These are phyloP conservation scores for Hippocampus guttulatus DNA, from an alignment of 2,113 vertebrate genomes.

Conservation along the genomic window DNA sequence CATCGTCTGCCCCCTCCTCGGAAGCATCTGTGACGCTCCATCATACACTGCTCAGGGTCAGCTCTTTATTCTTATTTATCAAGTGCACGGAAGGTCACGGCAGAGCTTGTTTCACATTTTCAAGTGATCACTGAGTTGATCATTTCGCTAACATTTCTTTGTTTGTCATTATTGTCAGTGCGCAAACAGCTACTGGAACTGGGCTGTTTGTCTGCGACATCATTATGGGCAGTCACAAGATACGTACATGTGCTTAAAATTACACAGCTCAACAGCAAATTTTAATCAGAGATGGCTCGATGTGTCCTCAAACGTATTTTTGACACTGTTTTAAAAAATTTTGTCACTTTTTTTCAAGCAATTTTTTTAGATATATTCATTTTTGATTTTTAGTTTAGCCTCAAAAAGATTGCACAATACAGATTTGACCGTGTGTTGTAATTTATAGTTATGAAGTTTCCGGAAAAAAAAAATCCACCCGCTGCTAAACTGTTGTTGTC, in stretches of 20 bases:
- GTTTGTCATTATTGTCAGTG: background rate
- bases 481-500: too few species aligned
- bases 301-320: too few species aligned
- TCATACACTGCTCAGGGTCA: slow-evolving; percentile 52
- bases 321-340: too few species aligned
- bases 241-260: background rate
- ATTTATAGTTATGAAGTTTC: too few species aligned
- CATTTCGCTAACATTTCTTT: slow-evolving; percentile 5
- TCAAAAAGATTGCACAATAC: too few species aligned
- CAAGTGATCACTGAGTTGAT: slow-evolving; percentile 20
- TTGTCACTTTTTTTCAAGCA: too few species aligned
- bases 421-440: too few species aligned
- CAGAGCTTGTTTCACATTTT: slow-evolving; percentile 27
- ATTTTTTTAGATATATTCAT: too few species aligned
- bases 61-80: slow-evolving; percentile 45
- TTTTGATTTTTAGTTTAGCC: too few species aligned
- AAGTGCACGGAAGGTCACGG: slow-evolving; percentile 21
- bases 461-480: too few species aligned
- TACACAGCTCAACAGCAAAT: too few species aligned
- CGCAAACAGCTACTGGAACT: background rate
- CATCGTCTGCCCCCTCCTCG: slow-evolving; percentile 45
- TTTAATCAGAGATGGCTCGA: too few species aligned
- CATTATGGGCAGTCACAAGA: background rate
- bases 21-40: slow-evolving; percentile 62
- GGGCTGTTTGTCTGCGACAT: background rate